These are phyloP conservation scores for Sitta carolinensis DNA, from an alignment of 2,797 vertebrate genomes.

Conservation along the genomic window DNA sequence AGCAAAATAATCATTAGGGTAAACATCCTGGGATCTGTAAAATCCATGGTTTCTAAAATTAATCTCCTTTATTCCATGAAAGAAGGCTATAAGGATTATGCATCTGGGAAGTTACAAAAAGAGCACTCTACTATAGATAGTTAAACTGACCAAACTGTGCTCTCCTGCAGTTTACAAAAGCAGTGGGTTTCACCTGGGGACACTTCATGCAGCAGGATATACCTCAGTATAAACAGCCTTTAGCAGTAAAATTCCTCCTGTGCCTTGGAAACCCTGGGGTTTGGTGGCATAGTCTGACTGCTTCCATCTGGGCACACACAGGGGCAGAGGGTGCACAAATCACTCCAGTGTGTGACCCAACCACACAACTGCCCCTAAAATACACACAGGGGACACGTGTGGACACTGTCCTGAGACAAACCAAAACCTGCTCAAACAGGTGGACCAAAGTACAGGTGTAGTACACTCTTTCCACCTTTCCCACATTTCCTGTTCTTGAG, in stretches of 20 bases:
- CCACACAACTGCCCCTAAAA: neutral
- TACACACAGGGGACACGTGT: neutral
- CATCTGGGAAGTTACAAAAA: neutral
- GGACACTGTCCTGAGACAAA: neutral
- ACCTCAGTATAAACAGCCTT: neutral
- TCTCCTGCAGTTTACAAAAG: neutral
- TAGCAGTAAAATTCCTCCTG: neutral
- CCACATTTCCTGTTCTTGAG: neutral
- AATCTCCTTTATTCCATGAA: neutral
- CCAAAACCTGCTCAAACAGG: neutral
- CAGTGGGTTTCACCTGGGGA: neutral
- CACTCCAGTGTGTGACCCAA: neutral
- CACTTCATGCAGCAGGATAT: neutral
- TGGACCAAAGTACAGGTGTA: neutral
- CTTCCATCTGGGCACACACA: neutral
- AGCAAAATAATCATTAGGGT: neutral
- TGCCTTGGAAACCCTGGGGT: neutral
- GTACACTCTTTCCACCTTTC: neutral
- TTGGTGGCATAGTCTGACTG: neutral
- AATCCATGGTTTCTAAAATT: slow-evolving; percentile 21
- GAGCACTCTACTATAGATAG: neutral
- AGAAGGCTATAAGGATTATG: neutral
- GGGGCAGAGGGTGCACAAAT: neutral
- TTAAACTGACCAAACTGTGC: neutral
- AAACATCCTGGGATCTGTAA: slow-evolving; percentile 17